These are phyloP conservation scores for Philantomba maxwellii DNA, from an alignment of 2,113 vertebrate species.

Conservation along the genomic window DNA sequence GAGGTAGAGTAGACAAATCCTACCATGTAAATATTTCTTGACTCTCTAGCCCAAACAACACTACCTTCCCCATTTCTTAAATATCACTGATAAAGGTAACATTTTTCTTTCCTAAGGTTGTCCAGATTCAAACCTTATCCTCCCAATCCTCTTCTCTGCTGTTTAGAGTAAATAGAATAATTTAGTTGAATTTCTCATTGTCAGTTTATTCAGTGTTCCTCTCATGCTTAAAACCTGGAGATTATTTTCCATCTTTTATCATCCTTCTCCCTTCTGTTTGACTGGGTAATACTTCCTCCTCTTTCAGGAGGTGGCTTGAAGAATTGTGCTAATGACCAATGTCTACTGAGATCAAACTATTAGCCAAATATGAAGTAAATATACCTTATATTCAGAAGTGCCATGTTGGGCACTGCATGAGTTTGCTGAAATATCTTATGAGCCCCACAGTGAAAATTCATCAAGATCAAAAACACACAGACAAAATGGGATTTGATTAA, in stretches of 20 bases:
- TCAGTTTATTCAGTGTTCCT: background rate
- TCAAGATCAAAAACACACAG: background rate
- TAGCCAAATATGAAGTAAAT: background rate
- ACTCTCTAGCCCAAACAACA: background rate
- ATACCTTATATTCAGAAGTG: background rate
- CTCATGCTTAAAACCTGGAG: background rate
- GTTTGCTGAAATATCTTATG: background rate
- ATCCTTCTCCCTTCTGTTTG: background rate
- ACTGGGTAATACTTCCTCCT: background rate
- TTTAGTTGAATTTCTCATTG: background rate
- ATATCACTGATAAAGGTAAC: background rate
- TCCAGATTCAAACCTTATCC: background rate
- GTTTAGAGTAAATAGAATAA: background rate
- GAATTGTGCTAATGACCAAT: background rate
- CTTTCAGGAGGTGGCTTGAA: background rate
- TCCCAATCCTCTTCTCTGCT: background rate
- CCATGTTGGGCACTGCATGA: background rate
- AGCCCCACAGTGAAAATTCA: background rate
- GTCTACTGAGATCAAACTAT: background rate
- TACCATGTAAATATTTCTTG: background rate
- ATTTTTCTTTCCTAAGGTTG: background rate
- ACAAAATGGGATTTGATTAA: background rate
- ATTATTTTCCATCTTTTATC: background rate
- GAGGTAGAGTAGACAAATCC: background rate
- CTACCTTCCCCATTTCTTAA: background rate